These are phyloP conservation scores for Loripinus fragilis DNA, from an alignment of 2,888 invertebrate species.

Conservation along the genomic window DNA sequence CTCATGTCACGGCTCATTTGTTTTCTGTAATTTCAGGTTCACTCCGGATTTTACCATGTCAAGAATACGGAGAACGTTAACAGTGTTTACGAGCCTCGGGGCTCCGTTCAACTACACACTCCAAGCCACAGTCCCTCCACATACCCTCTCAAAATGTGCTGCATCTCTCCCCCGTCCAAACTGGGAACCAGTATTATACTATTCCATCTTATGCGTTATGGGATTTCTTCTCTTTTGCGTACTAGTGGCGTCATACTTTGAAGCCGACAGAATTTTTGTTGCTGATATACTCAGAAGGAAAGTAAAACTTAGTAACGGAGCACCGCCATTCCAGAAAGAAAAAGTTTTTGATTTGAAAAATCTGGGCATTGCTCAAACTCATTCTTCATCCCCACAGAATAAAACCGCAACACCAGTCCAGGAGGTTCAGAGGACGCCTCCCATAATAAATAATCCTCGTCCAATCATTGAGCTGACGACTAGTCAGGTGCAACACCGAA, in stretches of 20 bases:
- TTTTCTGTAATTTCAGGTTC: conserved; percentile 85
- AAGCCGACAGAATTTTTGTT: conserved; percentile 88
- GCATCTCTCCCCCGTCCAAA: conserved; percentile 88
- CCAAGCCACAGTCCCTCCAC: conserved; percentile 87
- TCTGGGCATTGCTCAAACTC: conserved; percentile 70
- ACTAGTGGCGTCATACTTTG: conserved; percentile 88
- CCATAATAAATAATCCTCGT: conserved; percentile 36
- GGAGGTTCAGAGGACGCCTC: conserved; percentile 1
- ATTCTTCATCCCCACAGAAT: conserved; percentile 27
- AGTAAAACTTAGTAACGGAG: conserved; percentile 78
- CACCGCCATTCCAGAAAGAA: conserved; percentile 86
- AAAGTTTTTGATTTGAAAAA: conserved; percentile 83
- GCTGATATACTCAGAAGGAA: conserved; percentile 79
- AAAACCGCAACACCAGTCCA: conserved; percentile 46
- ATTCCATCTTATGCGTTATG: conserved; percentile 82
- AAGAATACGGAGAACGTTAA: conserved; percentile 86
- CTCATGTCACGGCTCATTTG: too few species aligned
- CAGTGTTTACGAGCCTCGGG: conserved; percentile 82
- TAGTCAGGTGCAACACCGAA: conserved; percentile 66
- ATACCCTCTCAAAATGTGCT: conserved; percentile 89
- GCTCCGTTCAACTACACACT: conserved; percentile 87
- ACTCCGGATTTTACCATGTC: conserved; percentile 94
- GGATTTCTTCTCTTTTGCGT: conserved; percentile 87
- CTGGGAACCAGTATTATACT: conserved; percentile 91
- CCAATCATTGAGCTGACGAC: conserved; percentile 61